These are phyloP conservation scores for Florisuga fusca DNA, from an alignment of 2,797 vertebrate genomes.

Conservation along the genomic window DNA sequence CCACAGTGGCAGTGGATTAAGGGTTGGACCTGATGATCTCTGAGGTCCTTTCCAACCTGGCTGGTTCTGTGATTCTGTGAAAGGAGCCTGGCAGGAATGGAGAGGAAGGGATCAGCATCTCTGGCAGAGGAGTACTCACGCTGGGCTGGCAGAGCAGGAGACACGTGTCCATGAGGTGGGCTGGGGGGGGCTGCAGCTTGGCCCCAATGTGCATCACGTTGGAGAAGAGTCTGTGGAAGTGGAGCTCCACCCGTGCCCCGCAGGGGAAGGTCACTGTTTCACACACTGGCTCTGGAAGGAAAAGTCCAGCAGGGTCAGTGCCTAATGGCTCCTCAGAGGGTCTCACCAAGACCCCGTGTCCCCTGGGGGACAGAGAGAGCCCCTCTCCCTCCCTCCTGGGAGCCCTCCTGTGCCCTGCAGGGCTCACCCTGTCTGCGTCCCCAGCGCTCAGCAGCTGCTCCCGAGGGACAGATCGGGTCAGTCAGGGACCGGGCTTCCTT, in stretches of 20 bases:
- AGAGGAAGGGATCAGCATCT: background rate
- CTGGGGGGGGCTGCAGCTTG: slow-evolving; percentile 69
- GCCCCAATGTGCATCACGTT: slow-evolving; percentile 86
- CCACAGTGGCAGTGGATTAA: too few relatives aligned
- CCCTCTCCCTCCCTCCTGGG: too few relatives aligned
- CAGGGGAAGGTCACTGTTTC: slow-evolving; percentile 81
- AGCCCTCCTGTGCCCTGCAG: fast-evolving
- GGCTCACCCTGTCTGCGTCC: slow-evolving; percentile 79
- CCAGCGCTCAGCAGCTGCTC: slow-evolving; percentile 81
- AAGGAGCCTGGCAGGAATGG: background rate
- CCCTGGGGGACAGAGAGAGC: background rate
- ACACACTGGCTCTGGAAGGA: slow-evolving; percentile 77
- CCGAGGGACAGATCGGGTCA: slow-evolving; percentile 78
- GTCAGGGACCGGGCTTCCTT: slow-evolving; percentile 88
- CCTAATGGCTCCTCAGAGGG: background rate
- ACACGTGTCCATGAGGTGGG: slow-evolving; percentile 70
- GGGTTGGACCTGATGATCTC: too few relatives aligned
- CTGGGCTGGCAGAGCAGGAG: slow-evolving; percentile 77
- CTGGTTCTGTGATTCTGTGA: too few relatives aligned
- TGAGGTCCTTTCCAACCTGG: too few relatives aligned
- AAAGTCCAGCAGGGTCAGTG: background rate
- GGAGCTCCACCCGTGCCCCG: slow-evolving; percentile 80
- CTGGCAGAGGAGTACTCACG: slow-evolving; percentile 75
- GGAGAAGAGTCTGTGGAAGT: slow-evolving; percentile 86
- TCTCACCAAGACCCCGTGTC: background rate